A percentile compares a stretch with the other conserved stretches of the same genome.
Evolutionary conservation across 2,888 invertebrate species (phyloP).

Genomic region (Agrotis segetum): DNA sequence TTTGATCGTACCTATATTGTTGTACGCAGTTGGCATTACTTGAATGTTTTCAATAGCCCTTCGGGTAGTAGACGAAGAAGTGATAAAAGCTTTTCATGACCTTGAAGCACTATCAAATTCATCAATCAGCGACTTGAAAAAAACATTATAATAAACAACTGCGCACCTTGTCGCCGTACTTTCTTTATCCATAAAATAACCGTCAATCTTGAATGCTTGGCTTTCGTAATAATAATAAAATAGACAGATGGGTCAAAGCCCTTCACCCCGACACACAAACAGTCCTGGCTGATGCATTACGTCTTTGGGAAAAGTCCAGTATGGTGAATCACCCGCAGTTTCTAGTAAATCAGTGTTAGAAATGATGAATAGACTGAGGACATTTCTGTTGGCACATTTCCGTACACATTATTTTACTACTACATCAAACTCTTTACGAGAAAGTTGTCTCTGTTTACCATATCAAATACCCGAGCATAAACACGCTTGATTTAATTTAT

Average conservation of each 20-base stretch:
- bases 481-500: constrained; percentile 31
- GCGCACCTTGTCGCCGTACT: neutral
- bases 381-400: constrained; percentile 12
- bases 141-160: neutral
- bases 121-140: neutral
- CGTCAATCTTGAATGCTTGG: neutral
- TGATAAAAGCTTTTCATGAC: constrained; percentile 4
- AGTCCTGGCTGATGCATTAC: neutral
- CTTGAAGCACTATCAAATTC: neutral
- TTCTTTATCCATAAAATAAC: neutral
- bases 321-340: constrained; percentile 18
- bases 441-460: constrained; percentile 14
- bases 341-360: neutral
- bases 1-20: constrained; percentile 25
- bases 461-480: constrained; percentile 3
- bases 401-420: constrained; percentile 9
- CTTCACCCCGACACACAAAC: neutral
- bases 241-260: neutral
- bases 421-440: constrained; percentile 12
- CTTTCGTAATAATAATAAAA: neutral
- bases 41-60: constrained; percentile 25
- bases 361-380: constrained; percentile 5
- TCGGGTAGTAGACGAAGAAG: constrained; percentile 12
- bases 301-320: constrained; percentile 9
- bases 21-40: constrained; percentile 65